A percentile compares a stretch with the other conserved stretches of the same genome.
These are phyloP conservation scores for Saccopteryx leptura DNA, from an alignment of 2,113 vertebrate genomes.

Conservation along the genomic window DNA sequence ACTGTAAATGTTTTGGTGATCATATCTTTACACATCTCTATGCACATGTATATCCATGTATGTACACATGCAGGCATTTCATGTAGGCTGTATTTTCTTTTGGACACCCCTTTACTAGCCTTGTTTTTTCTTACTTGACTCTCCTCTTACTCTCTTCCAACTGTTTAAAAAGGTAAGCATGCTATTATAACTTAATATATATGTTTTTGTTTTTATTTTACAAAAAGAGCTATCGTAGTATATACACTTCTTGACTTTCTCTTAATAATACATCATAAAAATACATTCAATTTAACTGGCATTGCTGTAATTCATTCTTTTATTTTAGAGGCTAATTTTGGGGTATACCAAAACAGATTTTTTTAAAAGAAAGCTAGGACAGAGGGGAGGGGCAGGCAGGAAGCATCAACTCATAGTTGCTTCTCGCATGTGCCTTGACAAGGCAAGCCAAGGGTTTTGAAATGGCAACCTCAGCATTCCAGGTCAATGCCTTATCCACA, in stretches of 20 bases:
- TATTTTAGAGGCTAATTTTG: background rate
- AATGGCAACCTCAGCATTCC: too few species aligned
- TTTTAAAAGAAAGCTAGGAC: too few species aligned
- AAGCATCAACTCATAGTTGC: too few species aligned
- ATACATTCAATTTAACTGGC: background rate
- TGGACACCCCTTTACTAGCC: background rate
- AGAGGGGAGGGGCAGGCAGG: too few species aligned
- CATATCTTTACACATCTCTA: background rate
- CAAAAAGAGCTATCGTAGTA: background rate
- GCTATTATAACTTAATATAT: background rate
- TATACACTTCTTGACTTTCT: conserved; percentile 18
- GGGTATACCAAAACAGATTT: too few species aligned
- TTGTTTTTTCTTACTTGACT: background rate
- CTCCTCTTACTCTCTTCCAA: background rate
- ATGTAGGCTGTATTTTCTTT: background rate
- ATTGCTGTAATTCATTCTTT: conserved; percentile 17
- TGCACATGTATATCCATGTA: background rate
- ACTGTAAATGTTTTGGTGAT: conserved; percentile 1
- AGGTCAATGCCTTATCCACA: too few species aligned
- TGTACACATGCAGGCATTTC: background rate
- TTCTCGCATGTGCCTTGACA: too few species aligned
- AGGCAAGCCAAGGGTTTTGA: too few species aligned
- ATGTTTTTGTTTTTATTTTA: background rate
- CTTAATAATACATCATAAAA: background rate
- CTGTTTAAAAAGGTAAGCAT: conserved; percentile 22